Evolutionary conservation across 2,113 vertebrate species (phyloP).

Genomic region (Dascyllus trimaculatus): DNA sequence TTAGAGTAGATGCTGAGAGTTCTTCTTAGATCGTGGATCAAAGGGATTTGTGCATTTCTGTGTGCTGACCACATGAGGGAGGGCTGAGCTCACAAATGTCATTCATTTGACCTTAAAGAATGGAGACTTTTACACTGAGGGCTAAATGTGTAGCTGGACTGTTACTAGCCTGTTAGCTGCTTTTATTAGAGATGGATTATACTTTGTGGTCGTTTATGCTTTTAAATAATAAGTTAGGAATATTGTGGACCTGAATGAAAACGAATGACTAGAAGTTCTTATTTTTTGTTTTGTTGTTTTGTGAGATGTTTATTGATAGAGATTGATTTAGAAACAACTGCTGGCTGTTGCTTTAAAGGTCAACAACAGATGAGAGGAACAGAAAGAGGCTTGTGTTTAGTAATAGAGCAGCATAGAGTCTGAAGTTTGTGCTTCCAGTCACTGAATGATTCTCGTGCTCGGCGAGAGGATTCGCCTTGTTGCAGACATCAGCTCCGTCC

Average conservation of each 20-base stretch:
- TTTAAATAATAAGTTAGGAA: slow-evolving; percentile 4
- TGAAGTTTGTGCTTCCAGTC: slow-evolving; percentile 23
- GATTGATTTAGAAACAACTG: not conserved
- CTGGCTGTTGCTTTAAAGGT: slow-evolving; percentile 8
- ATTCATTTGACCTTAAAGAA: not conserved
- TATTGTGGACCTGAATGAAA: slow-evolving; percentile 52
- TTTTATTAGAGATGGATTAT: slow-evolving; percentile 12
- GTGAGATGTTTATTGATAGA: slow-evolving; percentile 2
- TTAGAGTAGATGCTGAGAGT: not conserved
- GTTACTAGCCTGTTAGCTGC: slow-evolving; percentile 16
- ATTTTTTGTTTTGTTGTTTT: not conserved
- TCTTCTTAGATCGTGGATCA: not conserved
- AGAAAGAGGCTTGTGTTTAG: not conserved
- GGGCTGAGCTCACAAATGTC: not conserved
- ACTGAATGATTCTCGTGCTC: slow-evolving; percentile 17
- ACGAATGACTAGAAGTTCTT: not conserved
- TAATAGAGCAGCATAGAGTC: not conserved
- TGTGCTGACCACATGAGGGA: slow-evolving; percentile 37
- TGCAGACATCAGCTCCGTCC: not conserved
- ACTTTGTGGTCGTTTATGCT: not conserved
- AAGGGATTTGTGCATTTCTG: slow-evolving; percentile 8
- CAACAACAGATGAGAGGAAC: slow-evolving; percentile 26
- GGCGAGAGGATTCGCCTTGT: not conserved
- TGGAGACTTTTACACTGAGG: not conserved
- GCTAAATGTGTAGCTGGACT: slow-evolving; percentile 22